phyloP scores from a whole-genome alignment of 2,113 vertebrate genomes.

The Syrrhaptes paradoxus region DNA sequence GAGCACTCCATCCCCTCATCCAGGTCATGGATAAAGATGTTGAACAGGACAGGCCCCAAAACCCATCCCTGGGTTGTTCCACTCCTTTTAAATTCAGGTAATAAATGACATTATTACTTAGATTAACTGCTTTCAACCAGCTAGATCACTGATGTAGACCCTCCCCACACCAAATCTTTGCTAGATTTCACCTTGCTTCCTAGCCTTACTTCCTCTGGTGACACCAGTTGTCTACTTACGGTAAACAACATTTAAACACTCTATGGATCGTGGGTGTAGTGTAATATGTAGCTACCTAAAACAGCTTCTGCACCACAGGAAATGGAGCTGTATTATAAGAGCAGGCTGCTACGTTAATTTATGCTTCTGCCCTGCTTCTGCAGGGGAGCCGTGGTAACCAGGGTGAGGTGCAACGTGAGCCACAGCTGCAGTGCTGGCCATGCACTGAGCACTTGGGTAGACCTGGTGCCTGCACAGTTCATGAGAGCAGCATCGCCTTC shows the following conservation, averaged over 20 bases:
- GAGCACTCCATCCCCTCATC: too few species aligned
- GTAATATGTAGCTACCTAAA: not conserved
- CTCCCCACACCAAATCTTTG: not conserved
- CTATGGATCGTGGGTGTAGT: not conserved
- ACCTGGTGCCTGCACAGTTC: not conserved
- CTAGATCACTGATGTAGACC: not conserved
- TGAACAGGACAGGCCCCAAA: too few species aligned
- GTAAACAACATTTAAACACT: not conserved
- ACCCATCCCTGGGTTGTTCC: not conserved
- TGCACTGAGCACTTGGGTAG: accelerated
- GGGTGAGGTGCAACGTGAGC: not conserved
- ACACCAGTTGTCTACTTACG: not conserved
- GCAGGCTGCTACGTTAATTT: accelerated
- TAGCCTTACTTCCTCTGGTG: not conserved
- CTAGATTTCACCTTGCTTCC: not conserved
- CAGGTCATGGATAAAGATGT: too few species aligned
- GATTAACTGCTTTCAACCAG: not conserved
- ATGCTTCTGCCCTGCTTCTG: not conserved
- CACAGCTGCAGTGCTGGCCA: not conserved
- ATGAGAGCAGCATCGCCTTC: not conserved
- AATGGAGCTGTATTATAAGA: not conserved
- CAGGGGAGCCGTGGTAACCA: not conserved
- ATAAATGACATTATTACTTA: not conserved
- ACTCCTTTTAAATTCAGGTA: not conserved
- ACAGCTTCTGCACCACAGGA: not conserved